phyloP scores from a whole-genome alignment of 2,888 invertebrate species.

The Agriopis leucophaearia region DNA sequence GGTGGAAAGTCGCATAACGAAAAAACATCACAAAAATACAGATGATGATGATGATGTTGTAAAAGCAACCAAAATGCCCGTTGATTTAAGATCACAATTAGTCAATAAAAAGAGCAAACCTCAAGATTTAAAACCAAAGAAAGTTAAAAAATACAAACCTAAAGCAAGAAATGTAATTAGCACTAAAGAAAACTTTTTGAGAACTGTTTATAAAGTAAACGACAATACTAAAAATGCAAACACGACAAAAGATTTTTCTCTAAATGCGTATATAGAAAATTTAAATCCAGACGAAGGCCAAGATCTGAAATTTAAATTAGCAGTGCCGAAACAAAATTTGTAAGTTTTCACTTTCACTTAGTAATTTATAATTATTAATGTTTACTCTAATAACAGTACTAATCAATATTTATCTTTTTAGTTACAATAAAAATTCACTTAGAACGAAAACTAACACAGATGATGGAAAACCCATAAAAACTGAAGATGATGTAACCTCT shows the following conservation, averaged over 20 bases:
- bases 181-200: background rate
- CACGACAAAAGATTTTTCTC: background rate
- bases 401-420: background rate
- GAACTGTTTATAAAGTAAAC: background rate
- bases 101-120: background rate
- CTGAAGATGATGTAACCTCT: background rate
- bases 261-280: background rate
- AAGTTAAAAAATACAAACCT: background rate
- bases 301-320: background rate
- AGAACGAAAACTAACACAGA: background rate
- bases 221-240: background rate
- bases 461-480: background rate
- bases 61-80: background rate
- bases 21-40: constrained; percentile 9
- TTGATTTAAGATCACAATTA: background rate
- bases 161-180: background rate
- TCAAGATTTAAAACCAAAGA: background rate
- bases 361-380: background rate
- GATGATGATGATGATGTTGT: background rate
- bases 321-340: background rate
- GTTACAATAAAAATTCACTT: background rate
- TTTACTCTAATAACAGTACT: background rate
- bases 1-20: constrained; percentile 24
- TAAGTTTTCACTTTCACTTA: background rate
- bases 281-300: background rate